Evolutionary conservation across 1,140 invertebrate species (phyloP).

Genomic region (Caenorhabditis latens): DNA sequence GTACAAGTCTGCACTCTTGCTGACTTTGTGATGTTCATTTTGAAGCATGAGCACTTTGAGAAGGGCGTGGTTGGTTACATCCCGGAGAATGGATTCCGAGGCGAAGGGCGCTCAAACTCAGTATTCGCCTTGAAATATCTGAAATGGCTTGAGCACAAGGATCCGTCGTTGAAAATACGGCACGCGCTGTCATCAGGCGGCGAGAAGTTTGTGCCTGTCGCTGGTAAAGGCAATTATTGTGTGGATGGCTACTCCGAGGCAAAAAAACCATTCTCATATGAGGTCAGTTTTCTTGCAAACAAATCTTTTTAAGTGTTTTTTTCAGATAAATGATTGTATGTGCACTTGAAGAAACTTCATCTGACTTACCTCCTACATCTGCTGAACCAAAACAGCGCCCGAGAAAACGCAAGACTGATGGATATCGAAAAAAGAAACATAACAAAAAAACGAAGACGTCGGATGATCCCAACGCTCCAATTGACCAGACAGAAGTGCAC

Average conservation of each 20-base stretch:
- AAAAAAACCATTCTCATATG: not conserved
- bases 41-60: not conserved
- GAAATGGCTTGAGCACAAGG: not conserved
- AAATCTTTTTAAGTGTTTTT: not conserved
- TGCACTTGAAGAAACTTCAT: not conserved
- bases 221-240: not conserved
- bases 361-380: no score
- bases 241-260: not conserved
- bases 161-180: not conserved
- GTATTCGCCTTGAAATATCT: not conserved
- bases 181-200: not conserved
- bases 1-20: not conserved
- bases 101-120: not conserved
- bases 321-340: not conserved
- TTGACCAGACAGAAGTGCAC: no score
- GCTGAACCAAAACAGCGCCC: no score
- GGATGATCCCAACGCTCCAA: no score
- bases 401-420: no score
- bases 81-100: not conserved
- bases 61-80: not conserved
- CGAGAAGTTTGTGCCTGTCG: not conserved
- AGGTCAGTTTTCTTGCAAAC: no score
- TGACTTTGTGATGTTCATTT: not conserved
- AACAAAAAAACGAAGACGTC: no score
- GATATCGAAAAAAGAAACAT: no score